A percentile compares a stretch with the other conserved stretches of the same genome.
Conservation (phyloP, 2,888 invertebrate genomes). For the Trisateles emortualis region DNA sequence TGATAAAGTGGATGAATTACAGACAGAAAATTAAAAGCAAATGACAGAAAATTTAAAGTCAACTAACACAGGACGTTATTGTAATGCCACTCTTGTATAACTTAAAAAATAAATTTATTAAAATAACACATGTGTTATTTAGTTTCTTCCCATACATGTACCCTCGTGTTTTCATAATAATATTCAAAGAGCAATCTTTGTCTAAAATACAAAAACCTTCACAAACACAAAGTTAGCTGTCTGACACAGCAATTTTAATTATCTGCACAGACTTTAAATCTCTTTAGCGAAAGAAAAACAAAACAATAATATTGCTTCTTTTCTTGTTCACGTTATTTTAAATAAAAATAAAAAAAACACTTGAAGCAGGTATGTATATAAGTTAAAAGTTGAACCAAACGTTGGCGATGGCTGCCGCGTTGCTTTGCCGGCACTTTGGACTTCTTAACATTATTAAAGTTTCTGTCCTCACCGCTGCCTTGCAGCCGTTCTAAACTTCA, state of each 20-base stretch:
- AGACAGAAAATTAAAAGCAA: not conserved
- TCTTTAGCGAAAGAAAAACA: not conserved
- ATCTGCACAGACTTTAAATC: not conserved
- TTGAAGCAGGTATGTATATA: slow-evolving; percentile 10
- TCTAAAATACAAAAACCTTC: no score
- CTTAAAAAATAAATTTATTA: no score
- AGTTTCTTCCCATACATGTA: no score
- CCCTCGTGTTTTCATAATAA: no score
- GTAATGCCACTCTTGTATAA: no score
- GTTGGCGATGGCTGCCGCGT: not conserved
- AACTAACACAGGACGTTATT: no score
- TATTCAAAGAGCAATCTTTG: no score
- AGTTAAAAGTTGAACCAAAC: slow-evolving; percentile 18
- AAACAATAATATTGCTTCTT: not conserved
- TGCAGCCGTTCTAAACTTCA: slow-evolving; percentile 27
- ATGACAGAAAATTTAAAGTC: no score
- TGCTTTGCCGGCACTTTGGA: slow-evolving; percentile 29
- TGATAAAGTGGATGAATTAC: slow-evolving; percentile 13
- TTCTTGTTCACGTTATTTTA: slow-evolving; percentile 1
- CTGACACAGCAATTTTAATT: not conserved
- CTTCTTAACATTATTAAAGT: slow-evolving; percentile 45
- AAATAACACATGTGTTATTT: no score
- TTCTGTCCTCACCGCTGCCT: slow-evolving; percentile 31
- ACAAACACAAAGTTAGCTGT: no score
- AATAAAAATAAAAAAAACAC: not conserved